Base-by-base conservation (phyloP, 2,113 vertebrate genomes). In the Lichenostomus cassidix region DNA sequence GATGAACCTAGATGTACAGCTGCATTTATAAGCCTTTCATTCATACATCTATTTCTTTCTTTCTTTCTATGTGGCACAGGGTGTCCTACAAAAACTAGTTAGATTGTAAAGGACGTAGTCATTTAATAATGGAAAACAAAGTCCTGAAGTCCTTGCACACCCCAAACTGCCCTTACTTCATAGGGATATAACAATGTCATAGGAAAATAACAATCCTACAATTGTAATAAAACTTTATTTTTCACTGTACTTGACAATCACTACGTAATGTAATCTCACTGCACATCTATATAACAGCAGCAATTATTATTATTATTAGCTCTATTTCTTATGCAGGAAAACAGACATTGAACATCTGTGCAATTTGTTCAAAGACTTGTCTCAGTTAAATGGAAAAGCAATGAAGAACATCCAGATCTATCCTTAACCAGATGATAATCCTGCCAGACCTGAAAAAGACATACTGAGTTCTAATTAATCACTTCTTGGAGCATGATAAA, bases 401-500 rank as follows among this genome's bases (percentile, higher is more conserved):
- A 62, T 60, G 85, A 80, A 92, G 76, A 96, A 82, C 35, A 92
- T 64, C 64, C 90, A 96, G 87, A 83, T 80, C 64, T 86, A n/a
- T 88, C 49, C 17, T 84, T 90, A 94, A 91, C 75, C 52, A 71
- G 64, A 65, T 41, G 69, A 79, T 41, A 69, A 69, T 68, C 44
- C 52, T 90, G 52, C 79, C 68, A 94, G 92, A 90, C 56, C 62
- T 82, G 73, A 83, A 87, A 90, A 90, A 71, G 64, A 83, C 73
- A 46, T 88, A 77, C 69, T 84, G 68, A 90, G 92, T 94, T 95
- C 65, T 90, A 89, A 15, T 93, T 93, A 92, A 95, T 90, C 64
- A 78, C 37, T 95, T 94, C 80, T 92, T 86, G 92, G 65, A 89
- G 56, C 56, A 87, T 75, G 90, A 93, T 93, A 92, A 95, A 95